A percentile compares a stretch with the other conserved stretches of the same genome.
Conservation (phyloP, 2,888 invertebrate genomes). For the Mechanitis mazaeus region DNA sequence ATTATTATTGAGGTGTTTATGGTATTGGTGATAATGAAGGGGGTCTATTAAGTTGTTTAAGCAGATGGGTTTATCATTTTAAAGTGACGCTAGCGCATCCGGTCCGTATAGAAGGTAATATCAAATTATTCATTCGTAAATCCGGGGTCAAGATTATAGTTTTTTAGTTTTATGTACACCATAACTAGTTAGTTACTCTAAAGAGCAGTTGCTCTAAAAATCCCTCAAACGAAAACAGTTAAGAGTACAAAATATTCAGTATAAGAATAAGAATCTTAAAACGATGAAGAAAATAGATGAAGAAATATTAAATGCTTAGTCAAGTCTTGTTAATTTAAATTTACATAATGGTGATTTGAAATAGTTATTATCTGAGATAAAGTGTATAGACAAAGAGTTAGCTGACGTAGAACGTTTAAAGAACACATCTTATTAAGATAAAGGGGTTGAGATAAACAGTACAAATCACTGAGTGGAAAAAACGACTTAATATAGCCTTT, state of each 20-base stretch:
- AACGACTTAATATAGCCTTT: slow-evolving; percentile 65
- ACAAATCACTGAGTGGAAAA: slow-evolving; percentile 69
- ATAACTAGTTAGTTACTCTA: no score
- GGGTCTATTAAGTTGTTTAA: slow-evolving; percentile 49
- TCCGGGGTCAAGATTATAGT: background rate
- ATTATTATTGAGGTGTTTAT: background rate
- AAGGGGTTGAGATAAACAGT: slow-evolving; percentile 61
- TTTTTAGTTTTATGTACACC: no score
- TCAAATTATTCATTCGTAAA: slow-evolving; percentile 25
- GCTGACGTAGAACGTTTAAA: slow-evolving; percentile 38
- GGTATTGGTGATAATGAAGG: slow-evolving; percentile 3
- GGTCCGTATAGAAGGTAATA: slow-evolving; percentile 31
- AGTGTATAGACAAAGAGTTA: slow-evolving; percentile 39
- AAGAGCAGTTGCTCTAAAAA: no score
- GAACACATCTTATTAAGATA: slow-evolving; percentile 67
- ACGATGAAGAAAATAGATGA: background rate
- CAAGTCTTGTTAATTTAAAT: slow-evolving; percentile 6
- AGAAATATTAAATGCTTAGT: slow-evolving; percentile 3
- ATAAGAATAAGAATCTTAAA: background rate
- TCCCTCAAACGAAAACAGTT: slow-evolving; percentile 5
- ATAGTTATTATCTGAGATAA: slow-evolving; percentile 30
- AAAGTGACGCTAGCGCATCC: slow-evolving; percentile 38
- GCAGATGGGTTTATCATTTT: slow-evolving; percentile 55
- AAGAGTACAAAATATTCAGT: background rate
- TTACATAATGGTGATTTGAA: slow-evolving; percentile 16